Conservation (phyloP, 2,113 vertebrate genomes). For the Tragulus kanchil region DNA sequence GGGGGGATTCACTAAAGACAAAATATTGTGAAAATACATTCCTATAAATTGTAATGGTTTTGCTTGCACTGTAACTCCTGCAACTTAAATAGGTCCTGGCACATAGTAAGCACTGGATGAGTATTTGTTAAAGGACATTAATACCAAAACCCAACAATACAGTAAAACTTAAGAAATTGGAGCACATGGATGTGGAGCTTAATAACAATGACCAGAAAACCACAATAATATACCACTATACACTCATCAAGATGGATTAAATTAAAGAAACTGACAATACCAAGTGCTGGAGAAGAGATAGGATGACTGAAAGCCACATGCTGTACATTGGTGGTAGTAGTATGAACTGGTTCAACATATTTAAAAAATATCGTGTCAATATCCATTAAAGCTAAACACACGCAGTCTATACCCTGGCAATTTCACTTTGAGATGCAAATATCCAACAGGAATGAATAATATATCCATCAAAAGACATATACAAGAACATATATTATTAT, state of each 20-base stretch:
- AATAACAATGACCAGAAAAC: not conserved
- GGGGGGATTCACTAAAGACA: not conserved
- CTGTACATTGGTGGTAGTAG: not conserved
- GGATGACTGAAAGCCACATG: not conserved
- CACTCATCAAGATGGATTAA: not conserved
- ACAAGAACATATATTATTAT: not conserved
- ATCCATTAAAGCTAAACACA: not conserved
- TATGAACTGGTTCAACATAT: not conserved
- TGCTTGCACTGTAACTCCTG: not conserved
- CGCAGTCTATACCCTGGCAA: not conserved
- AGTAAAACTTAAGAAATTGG: not conserved
- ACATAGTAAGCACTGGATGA: not conserved
- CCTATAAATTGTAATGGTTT: not conserved
- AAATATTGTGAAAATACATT: not conserved
- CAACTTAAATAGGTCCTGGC: not conserved
- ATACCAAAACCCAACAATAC: not conserved
- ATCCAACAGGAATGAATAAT: not conserved
- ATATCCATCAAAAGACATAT: slow-evolving; percentile 26
- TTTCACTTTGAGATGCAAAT: not conserved
- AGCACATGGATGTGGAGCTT: not conserved
- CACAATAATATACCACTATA: not conserved
- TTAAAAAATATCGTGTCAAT: not conserved
- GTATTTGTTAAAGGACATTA: not conserved
- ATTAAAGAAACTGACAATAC: not conserved
- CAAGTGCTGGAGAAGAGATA: not conserved